Conservation (phyloP, 2,888 invertebrate species). For the Boloria selene region DNA sequence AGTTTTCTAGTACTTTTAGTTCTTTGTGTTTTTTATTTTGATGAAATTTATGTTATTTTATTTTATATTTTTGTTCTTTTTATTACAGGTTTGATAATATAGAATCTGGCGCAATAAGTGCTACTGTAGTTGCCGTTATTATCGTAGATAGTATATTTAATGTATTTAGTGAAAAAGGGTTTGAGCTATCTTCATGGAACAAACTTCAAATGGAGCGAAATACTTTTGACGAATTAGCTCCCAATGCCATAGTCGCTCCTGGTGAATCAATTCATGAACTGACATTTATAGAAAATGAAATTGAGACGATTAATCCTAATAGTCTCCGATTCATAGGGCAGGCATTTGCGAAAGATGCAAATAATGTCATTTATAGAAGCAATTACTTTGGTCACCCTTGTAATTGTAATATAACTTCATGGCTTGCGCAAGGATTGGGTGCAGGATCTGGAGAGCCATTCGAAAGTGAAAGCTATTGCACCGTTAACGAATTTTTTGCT, state of each 20-base stretch:
- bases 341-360: constrained; percentile 66
- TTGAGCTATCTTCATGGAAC: constrained; percentile 86
- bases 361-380: constrained; percentile 76
- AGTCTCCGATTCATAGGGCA: constrained; percentile 84
- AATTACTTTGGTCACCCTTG: constrained; percentile 86
- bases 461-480: constrained; percentile 83
- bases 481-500: constrained; percentile 82
- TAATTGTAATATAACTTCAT: constrained; percentile 83
- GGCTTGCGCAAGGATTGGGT: constrained; percentile 78
- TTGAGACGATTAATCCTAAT: constrained; percentile 67
- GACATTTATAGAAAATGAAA: constrained; percentile 72
- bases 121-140: constrained; percentile 83
- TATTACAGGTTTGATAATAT: constrained; percentile 84
- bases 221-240: constrained; percentile 82
- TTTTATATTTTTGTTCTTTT: constrained; percentile 27
- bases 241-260: constrained; percentile 78
- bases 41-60: background rate
- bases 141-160: constrained; percentile 84
- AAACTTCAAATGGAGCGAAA: constrained; percentile 84
- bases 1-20: background rate
- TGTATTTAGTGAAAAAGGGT: constrained; percentile 80
- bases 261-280: constrained; percentile 82
- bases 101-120: constrained; percentile 84
- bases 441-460: constrained; percentile 66
- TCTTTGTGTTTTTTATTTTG: background rate